These are phyloP conservation scores for Chaetoderma sp. DNA, from an alignment of 2,888 invertebrate species.

Conservation along the genomic window DNA sequence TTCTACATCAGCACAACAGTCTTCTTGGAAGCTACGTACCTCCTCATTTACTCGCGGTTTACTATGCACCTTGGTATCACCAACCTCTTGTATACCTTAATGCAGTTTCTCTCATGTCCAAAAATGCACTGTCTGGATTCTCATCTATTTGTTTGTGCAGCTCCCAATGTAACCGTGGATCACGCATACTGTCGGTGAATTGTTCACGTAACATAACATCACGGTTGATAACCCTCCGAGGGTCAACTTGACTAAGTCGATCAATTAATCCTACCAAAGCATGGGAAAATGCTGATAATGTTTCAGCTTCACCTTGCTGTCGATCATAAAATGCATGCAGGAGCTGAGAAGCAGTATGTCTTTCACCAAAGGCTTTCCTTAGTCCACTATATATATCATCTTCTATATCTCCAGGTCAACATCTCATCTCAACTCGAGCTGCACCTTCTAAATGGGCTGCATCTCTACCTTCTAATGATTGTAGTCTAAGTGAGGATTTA, in stretches of 20 bases:
- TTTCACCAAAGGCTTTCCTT: constrained; percentile 1
- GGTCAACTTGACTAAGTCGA: background rate
- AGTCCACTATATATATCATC: background rate
- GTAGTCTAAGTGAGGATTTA: background rate
- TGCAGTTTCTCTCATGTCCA: background rate
- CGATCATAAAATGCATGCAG: background rate
- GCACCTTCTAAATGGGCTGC: background rate
- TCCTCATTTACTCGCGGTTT: too few species aligned
- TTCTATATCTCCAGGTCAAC: background rate
- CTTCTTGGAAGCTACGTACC: too few species aligned
- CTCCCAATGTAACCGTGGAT: constrained; percentile 64
- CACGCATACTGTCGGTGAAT: background rate
- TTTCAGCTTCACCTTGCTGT: background rate
- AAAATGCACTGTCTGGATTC: constrained; percentile 70
- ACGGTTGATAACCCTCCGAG: background rate
- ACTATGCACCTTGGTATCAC: background rate
- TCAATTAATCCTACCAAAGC: background rate
- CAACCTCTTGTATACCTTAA: background rate
- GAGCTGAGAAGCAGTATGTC: background rate
- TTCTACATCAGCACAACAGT: too few species aligned
- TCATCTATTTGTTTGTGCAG: constrained; percentile 68
- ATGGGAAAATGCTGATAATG: background rate
- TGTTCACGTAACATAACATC: constrained; percentile 8
- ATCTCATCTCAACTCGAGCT: background rate
- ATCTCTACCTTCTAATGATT: background rate